Evolutionary conservation across 2,113 vertebrate species (phyloP), one percentile per base, ranked within the genome.

Genomic region (Lepisosteus oculatus): DNA sequence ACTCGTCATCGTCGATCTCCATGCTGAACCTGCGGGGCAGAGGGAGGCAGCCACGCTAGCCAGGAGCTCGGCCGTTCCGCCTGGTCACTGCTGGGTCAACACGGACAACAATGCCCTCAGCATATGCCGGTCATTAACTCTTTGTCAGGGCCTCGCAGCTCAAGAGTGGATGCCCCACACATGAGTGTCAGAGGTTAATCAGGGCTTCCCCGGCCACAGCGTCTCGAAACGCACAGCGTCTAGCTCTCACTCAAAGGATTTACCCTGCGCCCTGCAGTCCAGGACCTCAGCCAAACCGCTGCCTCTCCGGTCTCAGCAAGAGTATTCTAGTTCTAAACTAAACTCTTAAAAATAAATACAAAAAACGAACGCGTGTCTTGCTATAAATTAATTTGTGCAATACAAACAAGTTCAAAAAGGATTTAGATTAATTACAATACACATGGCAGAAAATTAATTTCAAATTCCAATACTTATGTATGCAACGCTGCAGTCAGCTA

Each of bases 41-140:
- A 87, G 65, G 89, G 92, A 86, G 84, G 29, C 29, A 29, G 29
- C 2, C 29, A 29, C 29, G 2, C 29, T 29, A 80, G 87, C 65
- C n/a, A 77, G 83, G 86, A 88, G 86, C 86, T 29, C 81, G 84
- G 78, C 86, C 84, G 83, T 85, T 87, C 90, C 81, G 79, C 59
- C 77, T 82, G 85, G 93, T 94, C 91, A 94, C 90, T 81, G 85
- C 80, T 93, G 90, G 92, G 92, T 93, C 89, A 89, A 72, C 82
- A 77, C 67, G 71, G 89, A 84, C 91, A 88, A 92, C 89, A 90
- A 89, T 94, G 89, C 88, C 90, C 86, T 45, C 77, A 95, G 90
- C 95, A 95, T 96, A 96, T 93, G 94, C 90, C 85, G 90, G 90
- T 95, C 91, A 97, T 98, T 96, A 95, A 93, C 80, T 93, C 92